Base-by-base conservation (phyloP, 2,113 vertebrate species). In the Vulpes lagopus region DNA sequence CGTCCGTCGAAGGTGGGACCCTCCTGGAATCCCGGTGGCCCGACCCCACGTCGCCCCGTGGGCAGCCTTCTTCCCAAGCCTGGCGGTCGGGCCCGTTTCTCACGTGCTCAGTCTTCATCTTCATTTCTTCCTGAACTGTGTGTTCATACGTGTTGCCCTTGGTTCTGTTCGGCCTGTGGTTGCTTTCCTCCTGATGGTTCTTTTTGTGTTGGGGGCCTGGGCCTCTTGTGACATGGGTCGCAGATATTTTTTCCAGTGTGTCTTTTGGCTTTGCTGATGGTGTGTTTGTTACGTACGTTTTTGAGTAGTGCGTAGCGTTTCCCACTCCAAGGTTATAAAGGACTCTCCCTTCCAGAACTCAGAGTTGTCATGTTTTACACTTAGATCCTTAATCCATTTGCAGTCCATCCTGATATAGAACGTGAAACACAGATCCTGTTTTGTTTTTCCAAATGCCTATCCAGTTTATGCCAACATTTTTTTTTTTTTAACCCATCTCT, bases 221-320 rank as follows among this genome's bases (percentile, higher is more conserved):
- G 14, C 16, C 27, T 23, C 65, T 83, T 76, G 69, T 95, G 51
- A 57, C 19, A n/a, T 62, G 43, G 64, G 20, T 57, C 76, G 12
- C 22, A 89, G 60, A n/a, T 73, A 5, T 76, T 43, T 89, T 96
- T 96, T 59, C 80, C 12, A 73, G 2, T 69, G 86, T 91, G 20
- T 86, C 53, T 92, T 88, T 81, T 65, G 49, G 30, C n/a, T 81
- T 96, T 94, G 57, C 9, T 69, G 80, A 59, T 81, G 67, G 19
- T 69, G 8, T 80, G 19, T 89, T 62, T 83, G 8, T 74, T 93
- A 57, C 86, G 82, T 83, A 38, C 91, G 67, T 83, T 73, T 91
- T 88, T 69, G 27, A 86, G 71, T 25, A 20, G 27, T 84, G 67
- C 16, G 27, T 89, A 74, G 49, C 35, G n/a, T 91, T 86, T 91